These are phyloP conservation scores for Hoplostethus mediterraneus DNA, from an alignment of 2,797 vertebrate species.

Conservation along the genomic window DNA sequence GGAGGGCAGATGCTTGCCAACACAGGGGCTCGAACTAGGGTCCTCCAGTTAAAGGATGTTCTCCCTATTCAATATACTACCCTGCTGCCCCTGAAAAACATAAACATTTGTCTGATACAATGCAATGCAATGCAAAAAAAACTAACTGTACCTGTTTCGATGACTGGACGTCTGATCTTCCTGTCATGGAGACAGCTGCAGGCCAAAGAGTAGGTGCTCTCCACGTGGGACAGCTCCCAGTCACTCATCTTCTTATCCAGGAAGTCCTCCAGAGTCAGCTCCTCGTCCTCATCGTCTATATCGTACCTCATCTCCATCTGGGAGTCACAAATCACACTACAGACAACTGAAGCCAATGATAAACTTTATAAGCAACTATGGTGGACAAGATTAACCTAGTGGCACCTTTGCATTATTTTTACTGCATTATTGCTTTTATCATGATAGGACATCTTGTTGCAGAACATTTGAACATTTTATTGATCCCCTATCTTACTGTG, in stretches of 20 bases:
- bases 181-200: slow-evolving; percentile 90
- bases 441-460: too few species aligned
- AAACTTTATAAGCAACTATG: not conserved
- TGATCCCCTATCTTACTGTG: too few species aligned
- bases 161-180: slow-evolving; percentile 89
- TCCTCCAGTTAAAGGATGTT: too few species aligned
- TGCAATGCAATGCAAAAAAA: too few species aligned
- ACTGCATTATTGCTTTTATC: not conserved
- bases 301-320: slow-evolving; percentile 93
- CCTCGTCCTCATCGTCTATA: slow-evolving; percentile 96
- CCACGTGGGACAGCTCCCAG: slow-evolving; percentile 80
- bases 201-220: slow-evolving; percentile 88
- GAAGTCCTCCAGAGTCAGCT: slow-evolving; percentile 90
- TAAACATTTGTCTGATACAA: too few species aligned
- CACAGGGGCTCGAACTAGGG: too few species aligned
- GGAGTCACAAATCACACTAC: not conserved
- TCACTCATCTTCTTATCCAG: slow-evolving; percentile 90
- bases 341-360: not conserved
- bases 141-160: slow-evolving; percentile 85
- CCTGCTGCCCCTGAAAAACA: too few species aligned
- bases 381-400: too few species aligned
- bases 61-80: too few species aligned
- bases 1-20: too few species aligned
- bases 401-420: not conserved
- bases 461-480: too few species aligned